Percentiles rank a stretch among this genome's conserved stretches.
phyloP scores from a whole-genome alignment of 2,113 vertebrate species.

The Panurus biarmicus region DNA sequence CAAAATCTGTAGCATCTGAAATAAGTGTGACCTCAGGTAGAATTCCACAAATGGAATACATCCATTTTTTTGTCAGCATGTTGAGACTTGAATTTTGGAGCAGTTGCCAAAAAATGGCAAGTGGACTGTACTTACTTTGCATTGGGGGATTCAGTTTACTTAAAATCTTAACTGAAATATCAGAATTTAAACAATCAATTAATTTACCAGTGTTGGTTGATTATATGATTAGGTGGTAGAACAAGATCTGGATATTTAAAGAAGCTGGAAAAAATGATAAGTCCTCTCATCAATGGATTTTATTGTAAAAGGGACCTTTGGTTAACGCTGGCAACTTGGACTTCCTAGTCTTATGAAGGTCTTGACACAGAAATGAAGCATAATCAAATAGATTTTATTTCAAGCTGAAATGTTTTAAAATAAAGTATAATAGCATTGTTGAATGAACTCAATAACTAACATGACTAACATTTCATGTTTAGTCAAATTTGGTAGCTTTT shows the following conservation, averaged over 20 bases:
- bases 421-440: not conserved
- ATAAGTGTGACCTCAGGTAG: not conserved
- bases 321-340: not conserved
- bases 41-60: not conserved
- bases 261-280: not conserved
- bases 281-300: not conserved
- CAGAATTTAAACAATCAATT: not conserved
- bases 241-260: not conserved
- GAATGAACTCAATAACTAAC: not conserved
- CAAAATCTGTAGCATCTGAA: not conserved
- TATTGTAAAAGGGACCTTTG: not conserved
- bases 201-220: not conserved
- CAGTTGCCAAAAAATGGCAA: not conserved
- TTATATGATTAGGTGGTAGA: not conserved
- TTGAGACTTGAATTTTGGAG: not conserved
- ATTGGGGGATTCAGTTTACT: not conserved
- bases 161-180: not conserved
- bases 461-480: not conserved
- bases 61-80: not conserved
- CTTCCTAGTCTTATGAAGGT: not conserved
- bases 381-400: not conserved
- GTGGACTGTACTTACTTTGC: not conserved
- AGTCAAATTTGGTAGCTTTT: not conserved
- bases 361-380: not conserved
- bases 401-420: not conserved